Evolutionary conservation across 53 echinoderm and acorn worm genomes (phyloP), one percentile per base, ranked within the genome.

Genomic region (Pentamera pediparva): DNA sequence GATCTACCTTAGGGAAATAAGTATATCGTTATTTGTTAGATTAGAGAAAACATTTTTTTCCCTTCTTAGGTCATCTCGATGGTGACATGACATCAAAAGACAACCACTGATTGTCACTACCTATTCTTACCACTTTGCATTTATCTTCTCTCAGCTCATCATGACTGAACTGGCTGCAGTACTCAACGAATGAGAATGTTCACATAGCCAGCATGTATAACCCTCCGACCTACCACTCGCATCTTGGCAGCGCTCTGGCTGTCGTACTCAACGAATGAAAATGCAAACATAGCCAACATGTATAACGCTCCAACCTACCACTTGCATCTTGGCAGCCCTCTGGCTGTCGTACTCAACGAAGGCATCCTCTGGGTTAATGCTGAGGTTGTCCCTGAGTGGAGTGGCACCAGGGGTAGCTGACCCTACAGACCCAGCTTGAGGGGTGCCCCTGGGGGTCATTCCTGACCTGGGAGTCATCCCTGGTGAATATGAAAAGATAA

Each of bases 341-440:
- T 82, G 27, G 59, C 72, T 86, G 39, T 87, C 95, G 33, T 79
- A 82, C n/a, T 95, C 95, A 39, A 76, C 52, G 41, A 91, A 77
- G 3, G 83, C 87, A 24, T 91, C 96, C 53, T 96, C 96, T 1
- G 83, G 76, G 39, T 96, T 96, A 82, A 96, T 96, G 75, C 85
- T 96, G n/a, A 96, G 88, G 36, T 88, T 87, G 65, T 96, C 96
- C 69, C 96, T 61, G 19, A 96, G 85, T 0, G 96, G 96, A 20
- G 96, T 96, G 75, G 82, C 77, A 56, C 88, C 83, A 12, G 96
- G 96, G 69, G 96, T 96, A 24, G 76, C 77, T 29, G 82, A 87
- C 10, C 91, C 84, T 65, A 78, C 76, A 19, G 81, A 84, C 15
- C 85, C 85, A 39, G 75, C 35, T 31, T 84, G 78, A 27, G 96